Percentiles rank a stretch among this genome's conserved stretches.
These are phyloP conservation scores for Cantharis rufa DNA, from an alignment of 2,888 invertebrate species.

Conservation along the genomic window DNA sequence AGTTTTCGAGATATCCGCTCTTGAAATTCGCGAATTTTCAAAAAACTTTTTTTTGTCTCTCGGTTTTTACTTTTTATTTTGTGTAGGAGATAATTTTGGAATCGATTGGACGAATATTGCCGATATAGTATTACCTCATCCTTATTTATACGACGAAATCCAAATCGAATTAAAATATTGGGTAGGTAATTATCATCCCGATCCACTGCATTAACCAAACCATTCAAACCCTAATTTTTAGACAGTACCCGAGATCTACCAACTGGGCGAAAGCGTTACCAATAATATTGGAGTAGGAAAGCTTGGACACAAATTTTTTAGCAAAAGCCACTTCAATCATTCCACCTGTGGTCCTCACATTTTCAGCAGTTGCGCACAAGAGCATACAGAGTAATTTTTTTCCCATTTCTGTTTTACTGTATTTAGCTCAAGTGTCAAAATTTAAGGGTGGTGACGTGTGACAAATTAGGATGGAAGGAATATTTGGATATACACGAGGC, in stretches of 20 bases:
- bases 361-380: conserved; percentile 59
- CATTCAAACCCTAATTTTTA: conserved; percentile 39
- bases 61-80: not conserved
- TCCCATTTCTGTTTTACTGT: not conserved
- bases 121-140: conserved; percentile 61
- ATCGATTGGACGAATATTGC: conserved; percentile 65
- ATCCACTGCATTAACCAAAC: not conserved
- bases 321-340: conserved; percentile 54
- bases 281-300: conserved; percentile 57
- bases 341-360: conserved; percentile 56
- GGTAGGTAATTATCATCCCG: conserved; percentile 38
- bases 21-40: too few relatives aligned
- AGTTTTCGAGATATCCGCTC: too few relatives aligned
- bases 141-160: conserved; percentile 46
- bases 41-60: too few relatives aligned
- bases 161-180: conserved; percentile 41
- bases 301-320: conserved; percentile 56
- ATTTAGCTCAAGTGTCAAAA: not conserved
- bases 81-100: conserved; percentile 61
- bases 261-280: conserved; percentile 57
- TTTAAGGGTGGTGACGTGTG: conserved; percentile 54
- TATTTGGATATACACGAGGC: conserved; percentile 62
- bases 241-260: conserved; percentile 58
- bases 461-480: conserved; percentile 58
- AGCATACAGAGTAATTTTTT: conserved; percentile 52